These are phyloP conservation scores for Acanthosepion pharaonis DNA, from an alignment of 2,888 invertebrate genomes.

Conservation along the genomic window DNA sequence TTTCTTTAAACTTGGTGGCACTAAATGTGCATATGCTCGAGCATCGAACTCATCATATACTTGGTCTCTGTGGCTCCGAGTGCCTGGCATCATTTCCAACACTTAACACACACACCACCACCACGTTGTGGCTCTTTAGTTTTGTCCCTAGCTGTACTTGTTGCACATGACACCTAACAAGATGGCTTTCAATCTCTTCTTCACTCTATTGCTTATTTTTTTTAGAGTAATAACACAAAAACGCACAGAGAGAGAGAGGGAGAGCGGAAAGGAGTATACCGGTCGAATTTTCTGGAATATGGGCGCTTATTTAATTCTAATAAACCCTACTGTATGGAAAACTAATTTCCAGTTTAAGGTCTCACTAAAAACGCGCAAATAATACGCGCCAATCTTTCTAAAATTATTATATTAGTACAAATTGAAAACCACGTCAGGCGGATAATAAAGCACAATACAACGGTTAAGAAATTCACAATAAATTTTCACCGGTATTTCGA, in stretches of 20 bases:
- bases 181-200: not conserved
- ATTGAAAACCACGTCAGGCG: slow-evolving; percentile 14
- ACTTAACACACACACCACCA: not conserved
- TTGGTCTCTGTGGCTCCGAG: slow-evolving; percentile 53
- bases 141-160: slow-evolving; percentile 35
- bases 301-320: not conserved
- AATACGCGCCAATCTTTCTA: slow-evolving; percentile 23
- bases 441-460: slow-evolving; percentile 40
- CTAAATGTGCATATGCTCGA: slow-evolving; percentile 65
- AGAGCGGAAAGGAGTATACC: not conserved
- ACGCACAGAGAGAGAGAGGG: not conserved
- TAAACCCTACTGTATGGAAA: not conserved
- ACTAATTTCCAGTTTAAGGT: not conserved
- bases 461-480: slow-evolving; percentile 17
- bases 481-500: slow-evolving; percentile 43
- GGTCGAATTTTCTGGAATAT: slow-evolving; percentile 1
- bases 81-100: slow-evolving; percentile 6
- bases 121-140: not conserved
- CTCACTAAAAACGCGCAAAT: not conserved
- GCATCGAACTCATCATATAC: slow-evolving; percentile 68
- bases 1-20: slow-evolving; percentile 53
- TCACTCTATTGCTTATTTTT: not conserved
- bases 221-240: not conserved
- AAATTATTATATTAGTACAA: not conserved
- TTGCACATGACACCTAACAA: slow-evolving; percentile 45